Evolutionary conservation across 37 sponge, comb jelly and placozoan genomes (phyloP).

Genomic region (Chondrilla cf. caribensis): DNA sequence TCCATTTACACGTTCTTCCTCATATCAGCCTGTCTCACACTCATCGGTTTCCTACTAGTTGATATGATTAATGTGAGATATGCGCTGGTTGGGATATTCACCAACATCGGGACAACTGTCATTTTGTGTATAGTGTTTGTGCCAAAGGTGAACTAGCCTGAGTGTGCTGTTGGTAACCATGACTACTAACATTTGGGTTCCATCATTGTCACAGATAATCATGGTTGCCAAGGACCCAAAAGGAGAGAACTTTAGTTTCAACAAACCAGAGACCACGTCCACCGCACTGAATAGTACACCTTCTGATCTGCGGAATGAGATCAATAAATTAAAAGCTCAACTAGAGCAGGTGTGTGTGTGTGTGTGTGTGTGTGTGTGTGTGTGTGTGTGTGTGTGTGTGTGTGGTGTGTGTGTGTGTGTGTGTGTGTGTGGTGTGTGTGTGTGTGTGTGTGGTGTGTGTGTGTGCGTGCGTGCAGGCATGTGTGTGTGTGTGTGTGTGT

Average conservation of each 20-base stretch:
- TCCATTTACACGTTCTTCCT: constrained; percentile 49
- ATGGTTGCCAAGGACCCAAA: not conserved
- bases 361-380: not conserved
- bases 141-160: constrained; percentile 34
- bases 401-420: not conserved
- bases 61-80: constrained; percentile 26
- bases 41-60: constrained; percentile 36
- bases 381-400: not conserved
- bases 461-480: too few relatives aligned
- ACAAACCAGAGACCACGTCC: not conserved
- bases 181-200: not conserved
- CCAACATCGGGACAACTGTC: constrained; percentile 39
- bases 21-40: constrained; percentile 41
- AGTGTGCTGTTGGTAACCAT: not conserved
- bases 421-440: not conserved
- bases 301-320: not conserved
- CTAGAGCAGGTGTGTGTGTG: not conserved
- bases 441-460: too few relatives aligned
- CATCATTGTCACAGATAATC: not conserved
- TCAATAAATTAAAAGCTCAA: not conserved
- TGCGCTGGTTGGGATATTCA: constrained; percentile 38
- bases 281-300: not conserved
- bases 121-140: constrained; percentile 49
- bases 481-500: too few relatives aligned
- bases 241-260: not conserved